phyloP scores from a whole-genome alignment of 2,888 invertebrate species.

The Parasteatoda lunata region DNA sequence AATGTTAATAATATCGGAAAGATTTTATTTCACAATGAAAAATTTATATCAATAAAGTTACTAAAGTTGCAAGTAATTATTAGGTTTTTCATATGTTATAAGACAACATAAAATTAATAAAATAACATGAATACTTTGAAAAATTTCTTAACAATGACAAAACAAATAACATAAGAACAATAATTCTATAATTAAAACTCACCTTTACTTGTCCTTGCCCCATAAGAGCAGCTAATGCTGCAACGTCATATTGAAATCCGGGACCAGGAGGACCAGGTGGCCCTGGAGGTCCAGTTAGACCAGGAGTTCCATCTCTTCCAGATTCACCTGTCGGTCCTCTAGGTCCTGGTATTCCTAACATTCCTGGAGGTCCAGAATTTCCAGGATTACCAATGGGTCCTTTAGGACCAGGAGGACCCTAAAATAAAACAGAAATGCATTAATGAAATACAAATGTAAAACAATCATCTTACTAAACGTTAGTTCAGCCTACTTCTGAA shows the following conservation, averaged over 20 bases:
- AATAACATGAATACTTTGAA: background rate
- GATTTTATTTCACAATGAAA: no score
- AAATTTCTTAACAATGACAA: background rate
- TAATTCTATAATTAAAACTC: slow-evolving; percentile 11
- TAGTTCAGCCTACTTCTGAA: no score
- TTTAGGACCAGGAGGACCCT: slow-evolving; percentile 77
- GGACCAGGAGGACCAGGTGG: slow-evolving; percentile 88
- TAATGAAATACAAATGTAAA: no score
- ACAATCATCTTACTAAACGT: no score
- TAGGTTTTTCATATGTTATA: no score
- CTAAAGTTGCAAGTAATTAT: no score
- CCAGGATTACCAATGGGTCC: slow-evolving; percentile 71
- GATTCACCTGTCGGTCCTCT: slow-evolving; percentile 79
- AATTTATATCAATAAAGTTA: no score
- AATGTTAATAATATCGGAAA: no score
- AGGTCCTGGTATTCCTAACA: slow-evolving; percentile 56
- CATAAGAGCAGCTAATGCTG: slow-evolving; percentile 85
- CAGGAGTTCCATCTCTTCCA: slow-evolving; percentile 80
- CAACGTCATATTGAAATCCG: slow-evolving; percentile 86
- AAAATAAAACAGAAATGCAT: background rate
- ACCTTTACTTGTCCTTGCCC: slow-evolving; percentile 78
- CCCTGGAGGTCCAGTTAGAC: slow-evolving; percentile 82
- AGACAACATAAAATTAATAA: no score
- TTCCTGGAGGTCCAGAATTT: slow-evolving; percentile 46
- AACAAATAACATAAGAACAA: background rate